Conservation (phyloP, 2,113 vertebrate genomes). For the Rhinoptilus africanus region DNA sequence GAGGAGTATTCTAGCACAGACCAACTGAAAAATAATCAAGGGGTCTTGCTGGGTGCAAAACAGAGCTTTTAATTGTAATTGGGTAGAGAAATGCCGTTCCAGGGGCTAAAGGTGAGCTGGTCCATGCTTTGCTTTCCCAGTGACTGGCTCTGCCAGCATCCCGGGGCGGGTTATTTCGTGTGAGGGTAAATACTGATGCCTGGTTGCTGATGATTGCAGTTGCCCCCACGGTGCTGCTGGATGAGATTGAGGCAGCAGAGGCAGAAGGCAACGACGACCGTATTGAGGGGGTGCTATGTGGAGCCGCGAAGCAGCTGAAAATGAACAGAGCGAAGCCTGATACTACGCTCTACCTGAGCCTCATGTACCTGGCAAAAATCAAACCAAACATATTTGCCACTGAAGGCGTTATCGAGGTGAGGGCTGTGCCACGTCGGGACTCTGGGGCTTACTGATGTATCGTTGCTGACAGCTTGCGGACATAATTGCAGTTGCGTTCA, state of each 20-base stretch:
- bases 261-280: constrained; percentile 92
- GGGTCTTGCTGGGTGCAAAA: not conserved
- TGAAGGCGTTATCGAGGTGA: constrained; percentile 95
- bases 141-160: not conserved
- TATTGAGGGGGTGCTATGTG: constrained; percentile 92
- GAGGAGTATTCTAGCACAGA: not conserved
- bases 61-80: not conserved
- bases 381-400: constrained; percentile 99
- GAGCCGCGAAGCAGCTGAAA: constrained; percentile 93
- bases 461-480: not conserved
- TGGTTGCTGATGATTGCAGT: constrained; percentile 67
- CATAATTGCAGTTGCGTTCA: not conserved
- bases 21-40: not conserved
- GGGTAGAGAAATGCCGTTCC: not conserved
- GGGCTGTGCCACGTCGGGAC: rapidly evolving
- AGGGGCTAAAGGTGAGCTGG: not conserved
- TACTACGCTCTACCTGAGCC: constrained; percentile 89
- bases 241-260: constrained; percentile 94
- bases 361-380: constrained; percentile 98
- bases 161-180: rapidly evolving
- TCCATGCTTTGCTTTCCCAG: not conserved
- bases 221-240: constrained; percentile 84
- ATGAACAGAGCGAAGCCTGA: constrained; percentile 94
- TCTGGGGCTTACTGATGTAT: rapidly evolving
- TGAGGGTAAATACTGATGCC: not conserved